Evolutionary conservation across 1,140 invertebrate species (phyloP).

Genomic region (Hypsibius dujardini): DNA sequence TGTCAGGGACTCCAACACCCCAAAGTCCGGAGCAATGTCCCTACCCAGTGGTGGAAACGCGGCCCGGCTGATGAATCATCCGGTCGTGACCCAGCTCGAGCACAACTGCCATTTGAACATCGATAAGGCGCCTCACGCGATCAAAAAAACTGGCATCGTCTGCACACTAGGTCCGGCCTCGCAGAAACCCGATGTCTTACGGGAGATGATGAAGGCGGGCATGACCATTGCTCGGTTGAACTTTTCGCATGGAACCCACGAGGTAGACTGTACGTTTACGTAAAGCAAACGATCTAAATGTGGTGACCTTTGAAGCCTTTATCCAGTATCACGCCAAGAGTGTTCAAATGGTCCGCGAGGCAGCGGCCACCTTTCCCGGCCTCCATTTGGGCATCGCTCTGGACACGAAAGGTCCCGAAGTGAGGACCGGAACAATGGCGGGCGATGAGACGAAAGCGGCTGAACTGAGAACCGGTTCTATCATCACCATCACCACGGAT

Average conservation of each 20-base stretch:
- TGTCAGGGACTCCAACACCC: too few relatives aligned
- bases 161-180: conserved; percentile 31
- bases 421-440: conserved; percentile 38
- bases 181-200: conserved; percentile 33
- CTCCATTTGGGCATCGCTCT: conserved; percentile 35
- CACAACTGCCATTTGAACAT: not conserved
- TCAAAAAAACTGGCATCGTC: conserved; percentile 10
- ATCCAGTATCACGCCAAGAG: conserved; percentile 38
- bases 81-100: conserved; percentile 4
- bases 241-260: conserved; percentile 40
- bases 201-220: conserved; percentile 39
- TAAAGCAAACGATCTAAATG: not conserved
- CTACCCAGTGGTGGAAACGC: too few relatives aligned
- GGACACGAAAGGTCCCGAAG: conserved; percentile 44
- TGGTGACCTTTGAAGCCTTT: conserved; percentile 1
- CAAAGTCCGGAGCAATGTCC: too few relatives aligned
- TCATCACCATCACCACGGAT: conserved; percentile 73
- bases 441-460: conserved; percentile 35
- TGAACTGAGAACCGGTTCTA: conserved; percentile 64
- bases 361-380: conserved; percentile 15
- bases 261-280: conserved; percentile 27
- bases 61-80: too few relatives aligned
- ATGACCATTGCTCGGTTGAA: conserved; percentile 43
- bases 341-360: conserved; percentile 32
- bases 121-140: not conserved